These are phyloP conservation scores for Chloebia gouldiae DNA, from an alignment of 2,113 vertebrate species.

Conservation along the genomic window DNA sequence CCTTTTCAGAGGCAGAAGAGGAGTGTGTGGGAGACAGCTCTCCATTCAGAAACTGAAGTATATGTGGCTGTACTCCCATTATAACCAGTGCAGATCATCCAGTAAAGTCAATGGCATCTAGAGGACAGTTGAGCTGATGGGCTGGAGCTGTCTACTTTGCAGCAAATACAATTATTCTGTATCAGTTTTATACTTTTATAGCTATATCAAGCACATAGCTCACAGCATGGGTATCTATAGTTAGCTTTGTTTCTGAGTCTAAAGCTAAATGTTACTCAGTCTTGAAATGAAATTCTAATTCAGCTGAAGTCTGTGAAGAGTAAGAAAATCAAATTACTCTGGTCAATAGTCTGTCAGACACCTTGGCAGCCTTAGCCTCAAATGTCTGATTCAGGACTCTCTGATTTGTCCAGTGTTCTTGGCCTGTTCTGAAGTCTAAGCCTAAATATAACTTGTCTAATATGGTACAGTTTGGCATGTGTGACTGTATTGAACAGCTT, in stretches of 20 bases:
- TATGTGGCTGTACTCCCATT: fast-evolving
- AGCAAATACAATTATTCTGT: background rate
- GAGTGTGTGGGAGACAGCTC: background rate
- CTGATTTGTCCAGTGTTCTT: background rate
- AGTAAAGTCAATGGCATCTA: background rate
- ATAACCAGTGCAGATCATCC: background rate
- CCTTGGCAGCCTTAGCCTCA: background rate
- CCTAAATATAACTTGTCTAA: background rate
- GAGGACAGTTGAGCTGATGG: background rate
- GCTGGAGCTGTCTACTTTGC: background rate
- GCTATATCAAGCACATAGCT: background rate
- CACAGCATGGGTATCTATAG: background rate
- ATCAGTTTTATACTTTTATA: background rate
- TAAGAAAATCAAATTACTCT: background rate
- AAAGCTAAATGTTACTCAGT: background rate
- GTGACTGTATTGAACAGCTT: background rate
- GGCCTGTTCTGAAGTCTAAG: background rate
- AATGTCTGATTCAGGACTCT: background rate
- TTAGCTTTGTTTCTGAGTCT: background rate
- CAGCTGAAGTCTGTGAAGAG: background rate
- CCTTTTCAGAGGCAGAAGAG: background rate
- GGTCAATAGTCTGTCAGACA: background rate
- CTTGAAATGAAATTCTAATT: background rate
- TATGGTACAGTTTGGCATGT: background rate
- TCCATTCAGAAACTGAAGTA: background rate